A percentile compares a stretch with the other conserved stretches of the same genome.
These are phyloP conservation scores for Hydroisotoma schaefferi DNA, from an alignment of 2,888 invertebrate genomes.

Conservation along the genomic window DNA sequence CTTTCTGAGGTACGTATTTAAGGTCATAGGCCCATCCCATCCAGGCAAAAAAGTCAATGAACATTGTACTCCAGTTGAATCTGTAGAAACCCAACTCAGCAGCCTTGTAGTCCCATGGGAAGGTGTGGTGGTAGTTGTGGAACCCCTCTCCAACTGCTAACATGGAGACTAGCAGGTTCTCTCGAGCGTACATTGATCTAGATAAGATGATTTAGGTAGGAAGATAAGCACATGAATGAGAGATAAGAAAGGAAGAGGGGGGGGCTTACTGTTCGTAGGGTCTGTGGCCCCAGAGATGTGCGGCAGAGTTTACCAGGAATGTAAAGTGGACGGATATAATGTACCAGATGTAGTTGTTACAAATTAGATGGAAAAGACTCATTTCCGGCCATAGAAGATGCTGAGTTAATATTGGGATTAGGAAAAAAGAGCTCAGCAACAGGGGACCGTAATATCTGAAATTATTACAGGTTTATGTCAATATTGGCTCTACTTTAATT, in stretches of 20 bases:
- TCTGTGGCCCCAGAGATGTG: slow-evolving; percentile 78
- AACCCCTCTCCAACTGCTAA: slow-evolving; percentile 56
- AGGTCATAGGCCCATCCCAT: slow-evolving; percentile 85
- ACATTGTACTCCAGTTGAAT: slow-evolving; percentile 69
- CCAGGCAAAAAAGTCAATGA: slow-evolving; percentile 76
- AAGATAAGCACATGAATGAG: too few relatives aligned
- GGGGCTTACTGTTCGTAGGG: slow-evolving; percentile 64
- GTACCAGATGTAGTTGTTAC: slow-evolving; percentile 58
- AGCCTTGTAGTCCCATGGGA: slow-evolving; percentile 90
- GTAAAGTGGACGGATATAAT: slow-evolving; percentile 81
- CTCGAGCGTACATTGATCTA: neutral
- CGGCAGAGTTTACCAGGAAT: slow-evolving; percentile 87
- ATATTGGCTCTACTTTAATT: too few relatives aligned
- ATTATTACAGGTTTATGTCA: too few relatives aligned
- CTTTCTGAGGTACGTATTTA: slow-evolving; percentile 61
- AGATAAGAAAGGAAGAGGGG: too few relatives aligned
- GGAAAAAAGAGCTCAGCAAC: neutral
- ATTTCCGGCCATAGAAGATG: slow-evolving; percentile 8
- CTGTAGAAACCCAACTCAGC: slow-evolving; percentile 72
- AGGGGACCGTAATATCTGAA: slow-evolving; percentile 38
- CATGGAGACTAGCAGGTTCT: neutral
- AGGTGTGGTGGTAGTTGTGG: slow-evolving; percentile 92
- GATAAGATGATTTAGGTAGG: too few relatives aligned
- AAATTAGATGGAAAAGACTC: slow-evolving; percentile 50
- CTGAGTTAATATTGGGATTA: slow-evolving; percentile 56